Base-by-base conservation (phyloP, 2,113 vertebrate genomes). In the Chrysochloris asiatica region DNA sequence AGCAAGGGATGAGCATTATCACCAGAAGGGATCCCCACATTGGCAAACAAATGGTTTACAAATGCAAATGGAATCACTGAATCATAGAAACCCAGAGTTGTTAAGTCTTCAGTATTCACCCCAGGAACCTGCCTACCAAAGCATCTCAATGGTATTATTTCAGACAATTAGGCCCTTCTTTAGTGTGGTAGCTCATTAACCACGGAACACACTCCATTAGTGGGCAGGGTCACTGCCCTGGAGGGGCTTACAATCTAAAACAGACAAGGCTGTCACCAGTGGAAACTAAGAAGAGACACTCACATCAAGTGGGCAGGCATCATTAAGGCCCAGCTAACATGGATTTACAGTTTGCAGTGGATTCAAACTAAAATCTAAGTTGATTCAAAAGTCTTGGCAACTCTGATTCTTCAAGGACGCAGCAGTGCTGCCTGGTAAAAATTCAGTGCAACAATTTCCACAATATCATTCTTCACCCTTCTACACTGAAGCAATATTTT, bases 331-430 rank as follows among this genome's bases (percentile, higher is more conserved):
- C n/a, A 89, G 81, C 88, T 97, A 92, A 92, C 95, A 95, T 95
- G 95, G 96, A 93, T 98, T 95, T 36, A 63, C 83, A 91, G 92
- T 86, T 69, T 82, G 94, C 93, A 91, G 72, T 88, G 41, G 8
- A 72, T 61, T 92, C 79, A 65, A 82, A 90, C 69, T 87, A 90
- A 97, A 94, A 95, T 95, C 97, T 87, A 97, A 97, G 77, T 91
- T 93, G 91, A 86, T 48, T 78, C 91, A 75, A 82, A 91, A 41
- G 59, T 76, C 88, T 92, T 81, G 50, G 61, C 71, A 88, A 54
- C n/a, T 52, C 33, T 67, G 47, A 83, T 95, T 94, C 95, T 96
- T 94, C 89, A 92, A 52, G 93, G 54, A 41, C 43, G n/a, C 36
- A 69, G 83, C 1, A 4, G 10, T 72, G 80, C 59, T 89, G 52